These are phyloP conservation scores for Lophura nycthemera DNA, from an alignment of 2,113 vertebrate genomes.

Conservation along the genomic window DNA sequence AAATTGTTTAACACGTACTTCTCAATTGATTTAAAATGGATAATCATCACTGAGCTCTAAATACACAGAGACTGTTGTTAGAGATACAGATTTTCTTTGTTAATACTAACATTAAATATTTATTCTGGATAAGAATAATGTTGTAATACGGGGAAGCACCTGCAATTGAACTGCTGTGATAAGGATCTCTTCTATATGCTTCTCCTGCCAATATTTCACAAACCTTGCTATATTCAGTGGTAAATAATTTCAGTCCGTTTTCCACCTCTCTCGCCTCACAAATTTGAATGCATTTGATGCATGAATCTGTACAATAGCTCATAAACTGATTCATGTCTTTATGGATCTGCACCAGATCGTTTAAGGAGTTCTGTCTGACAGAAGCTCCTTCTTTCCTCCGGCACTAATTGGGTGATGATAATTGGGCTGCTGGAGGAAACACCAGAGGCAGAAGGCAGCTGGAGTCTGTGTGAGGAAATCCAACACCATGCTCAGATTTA, in stretches of 20 bases:
- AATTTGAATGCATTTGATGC: background rate
- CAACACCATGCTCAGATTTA: conserved; percentile 71
- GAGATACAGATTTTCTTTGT: conserved; percentile 47
- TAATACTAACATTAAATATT: conserved; percentile 66
- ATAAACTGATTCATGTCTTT: background rate
- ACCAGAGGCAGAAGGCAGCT: conserved; percentile 74
- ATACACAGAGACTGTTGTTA: conserved; percentile 37
- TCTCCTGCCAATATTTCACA: conserved; percentile 33
- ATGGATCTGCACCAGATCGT: background rate
- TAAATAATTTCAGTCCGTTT: conserved; percentile 40
- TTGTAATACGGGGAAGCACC: conserved; percentile 43
- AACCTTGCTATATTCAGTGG: background rate
- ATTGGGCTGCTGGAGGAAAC: conserved; percentile 69
- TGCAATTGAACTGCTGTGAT: conserved; percentile 5
- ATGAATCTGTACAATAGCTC: background rate
- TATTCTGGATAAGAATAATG: conserved; percentile 48
- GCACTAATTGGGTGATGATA: conserved; percentile 74
- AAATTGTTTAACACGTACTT: conserved; percentile 18
- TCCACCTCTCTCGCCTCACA: background rate
- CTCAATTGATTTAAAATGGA: conserved; percentile 16
- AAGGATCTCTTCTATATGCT: conserved; percentile 1
- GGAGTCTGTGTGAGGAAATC: conserved; percentile 75
- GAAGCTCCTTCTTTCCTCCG: conserved; percentile 44
- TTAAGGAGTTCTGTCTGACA: conserved; percentile 57
- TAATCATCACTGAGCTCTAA: conserved; percentile 44